Conservation (phyloP, 2,888 invertebrate genomes). For the Thymelicus lineola region DNA sequence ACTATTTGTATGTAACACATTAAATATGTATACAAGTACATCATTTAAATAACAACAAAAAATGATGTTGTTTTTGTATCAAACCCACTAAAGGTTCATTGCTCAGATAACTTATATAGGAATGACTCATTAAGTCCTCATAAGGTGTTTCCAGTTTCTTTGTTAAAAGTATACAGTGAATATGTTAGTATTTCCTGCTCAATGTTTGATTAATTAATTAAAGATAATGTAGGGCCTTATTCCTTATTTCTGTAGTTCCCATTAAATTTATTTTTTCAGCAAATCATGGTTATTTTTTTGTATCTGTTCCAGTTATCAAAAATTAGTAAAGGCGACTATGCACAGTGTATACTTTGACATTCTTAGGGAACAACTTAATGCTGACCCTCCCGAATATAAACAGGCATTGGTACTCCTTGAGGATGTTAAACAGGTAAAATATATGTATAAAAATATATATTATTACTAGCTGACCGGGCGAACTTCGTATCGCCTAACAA, state of each 20-base stretch:
- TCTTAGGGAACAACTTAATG: conserved; percentile 90
- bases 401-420: conserved; percentile 93
- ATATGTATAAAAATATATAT: too few species aligned
- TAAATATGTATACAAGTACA: too few species aligned
- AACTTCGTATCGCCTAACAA: too few species aligned
- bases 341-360: conserved; percentile 98
- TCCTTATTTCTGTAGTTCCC: too few species aligned
- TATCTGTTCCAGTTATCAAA: conserved; percentile 86
- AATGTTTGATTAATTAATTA: too few species aligned
- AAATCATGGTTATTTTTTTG: conserved; percentile 2
- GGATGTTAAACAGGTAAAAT: conserved; percentile 96
- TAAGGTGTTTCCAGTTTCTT: conserved; percentile 1
- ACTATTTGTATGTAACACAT: too few species aligned
- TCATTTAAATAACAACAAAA: too few species aligned
- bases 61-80: too few species aligned
- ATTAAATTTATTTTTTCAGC: neutral
- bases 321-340: conserved; percentile 94
- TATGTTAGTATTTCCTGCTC: neutral
- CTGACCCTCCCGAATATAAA: conserved; percentile 93
- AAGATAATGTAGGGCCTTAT: too few species aligned
- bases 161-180: neutral
- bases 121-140: conserved; percentile 15
- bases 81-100: neutral
- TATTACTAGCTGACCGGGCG: too few species aligned
- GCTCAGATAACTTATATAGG: neutral